Evolutionary conservation across 2,797 vertebrate species (phyloP).

Genomic region (Poecilia velifera): DNA sequence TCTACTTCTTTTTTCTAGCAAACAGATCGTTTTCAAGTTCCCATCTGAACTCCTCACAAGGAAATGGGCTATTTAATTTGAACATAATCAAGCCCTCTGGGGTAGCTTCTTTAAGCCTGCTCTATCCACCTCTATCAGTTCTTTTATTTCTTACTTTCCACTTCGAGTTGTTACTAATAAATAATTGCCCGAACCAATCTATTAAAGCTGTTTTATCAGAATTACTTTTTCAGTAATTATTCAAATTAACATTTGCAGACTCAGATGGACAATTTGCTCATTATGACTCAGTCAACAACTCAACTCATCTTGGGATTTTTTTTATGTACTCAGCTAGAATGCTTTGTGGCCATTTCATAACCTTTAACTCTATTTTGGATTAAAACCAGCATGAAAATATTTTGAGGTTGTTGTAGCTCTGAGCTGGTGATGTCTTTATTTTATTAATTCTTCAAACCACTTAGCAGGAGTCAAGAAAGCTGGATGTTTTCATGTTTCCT

Average conservation of each 20-base stretch:
- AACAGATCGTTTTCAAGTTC: constrained; percentile 33
- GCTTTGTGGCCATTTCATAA: constrained; percentile 25
- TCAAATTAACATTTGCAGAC: background rate
- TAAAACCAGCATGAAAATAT: constrained; percentile 5
- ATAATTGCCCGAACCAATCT: background rate
- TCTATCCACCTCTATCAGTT: constrained; percentile 4
- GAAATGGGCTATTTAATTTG: constrained; percentile 47
- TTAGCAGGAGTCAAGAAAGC: background rate
- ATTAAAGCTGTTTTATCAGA: constrained; percentile 1
- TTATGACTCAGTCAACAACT: constrained; percentile 6
- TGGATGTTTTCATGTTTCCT: background rate
- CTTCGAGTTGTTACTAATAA: constrained; percentile 14
- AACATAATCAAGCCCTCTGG: constrained; percentile 29
- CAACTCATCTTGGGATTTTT: constrained; percentile 6
- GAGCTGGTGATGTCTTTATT: constrained; percentile 4
- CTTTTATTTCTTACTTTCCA: background rate
- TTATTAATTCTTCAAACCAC: constrained; percentile 15
- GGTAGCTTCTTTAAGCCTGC: constrained; percentile 28
- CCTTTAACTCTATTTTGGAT: background rate
- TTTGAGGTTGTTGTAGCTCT: constrained; percentile 27
- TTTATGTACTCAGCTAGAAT: background rate
- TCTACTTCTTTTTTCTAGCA: constrained; percentile 41
- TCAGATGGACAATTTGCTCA: constrained; percentile 6
- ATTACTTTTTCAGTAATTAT: constrained; percentile 1
- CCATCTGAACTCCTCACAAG: constrained; percentile 32